Percentiles rank a stretch among this genome's conserved stretches.
Evolutionary conservation across 1,140 invertebrate species (phyloP).

Genomic region (Cherax quadricarinatus): DNA sequence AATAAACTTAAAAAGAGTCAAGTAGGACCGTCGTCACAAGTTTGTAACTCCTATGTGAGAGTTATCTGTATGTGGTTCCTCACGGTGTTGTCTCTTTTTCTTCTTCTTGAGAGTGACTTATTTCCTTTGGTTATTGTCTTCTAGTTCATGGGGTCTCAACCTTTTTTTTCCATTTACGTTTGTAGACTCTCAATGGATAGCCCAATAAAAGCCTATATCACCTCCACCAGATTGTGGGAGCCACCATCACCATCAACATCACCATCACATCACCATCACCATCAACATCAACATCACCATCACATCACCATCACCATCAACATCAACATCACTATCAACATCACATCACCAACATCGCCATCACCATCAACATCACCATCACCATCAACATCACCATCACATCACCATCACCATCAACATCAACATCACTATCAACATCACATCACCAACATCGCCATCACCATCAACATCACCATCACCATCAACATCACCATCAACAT

Average conservation of each 20-base stretch:
- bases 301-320: neutral
- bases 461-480: neutral
- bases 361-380: neutral
- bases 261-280: neutral
- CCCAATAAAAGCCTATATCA: neutral
- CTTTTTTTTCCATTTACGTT: neutral
- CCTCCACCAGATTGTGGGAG: neutral
- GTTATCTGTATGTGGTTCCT: too few species aligned
- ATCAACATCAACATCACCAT: neutral
- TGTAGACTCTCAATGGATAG: neutral
- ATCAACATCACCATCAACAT: neutral
- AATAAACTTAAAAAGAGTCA: too few species aligned
- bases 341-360: neutral
- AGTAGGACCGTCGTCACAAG: too few species aligned
- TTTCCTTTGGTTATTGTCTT: too few species aligned
- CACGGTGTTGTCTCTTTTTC: too few species aligned
- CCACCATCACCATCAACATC: neutral
- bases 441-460: neutral
- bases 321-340: neutral
- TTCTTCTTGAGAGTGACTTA: too few species aligned
- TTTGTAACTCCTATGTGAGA: too few species aligned
- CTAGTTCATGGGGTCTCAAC: neutral
- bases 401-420: neutral
- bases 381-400: neutral
- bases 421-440: neutral